phyloP scores from a whole-genome alignment of 2,888 invertebrate genomes.

The Odontomyia ornata region DNA sequence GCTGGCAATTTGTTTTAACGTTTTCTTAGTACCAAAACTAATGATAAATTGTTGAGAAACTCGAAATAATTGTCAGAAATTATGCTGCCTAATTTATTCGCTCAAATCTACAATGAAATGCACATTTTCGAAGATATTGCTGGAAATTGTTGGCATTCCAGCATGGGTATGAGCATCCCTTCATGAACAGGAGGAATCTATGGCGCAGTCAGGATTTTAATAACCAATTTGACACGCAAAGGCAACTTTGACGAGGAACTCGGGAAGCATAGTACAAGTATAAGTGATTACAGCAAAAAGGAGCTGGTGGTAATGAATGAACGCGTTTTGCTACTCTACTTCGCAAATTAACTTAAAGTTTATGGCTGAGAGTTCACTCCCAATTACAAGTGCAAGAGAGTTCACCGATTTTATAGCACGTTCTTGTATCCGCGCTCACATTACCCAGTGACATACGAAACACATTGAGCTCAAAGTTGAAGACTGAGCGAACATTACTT shows the following conservation, averaged over 20 bases:
- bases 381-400: not conserved
- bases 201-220: constrained; percentile 44
- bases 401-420: not conserved
- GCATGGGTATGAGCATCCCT: no score
- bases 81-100: no score
- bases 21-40: no score
- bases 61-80: no score
- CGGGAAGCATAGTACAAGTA: not conserved
- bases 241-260: constrained; percentile 25
- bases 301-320: constrained; percentile 40
- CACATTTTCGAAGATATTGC: no score
- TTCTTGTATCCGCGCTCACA: no score
- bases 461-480: not conserved
- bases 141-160: no score
- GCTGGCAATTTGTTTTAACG: no score
- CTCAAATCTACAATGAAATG: no score
- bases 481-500: not conserved
- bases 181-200: no score
- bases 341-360: constrained; percentile 48
- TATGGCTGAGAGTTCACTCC: constrained; percentile 9
- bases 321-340: constrained; percentile 48
- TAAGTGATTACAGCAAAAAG: not conserved
- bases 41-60: no score
- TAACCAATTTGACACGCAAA: constrained; percentile 49
- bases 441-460: not conserved